Base-by-base conservation (phyloP, 1,140 invertebrate species). In the Trichonephila clavata region DNA sequence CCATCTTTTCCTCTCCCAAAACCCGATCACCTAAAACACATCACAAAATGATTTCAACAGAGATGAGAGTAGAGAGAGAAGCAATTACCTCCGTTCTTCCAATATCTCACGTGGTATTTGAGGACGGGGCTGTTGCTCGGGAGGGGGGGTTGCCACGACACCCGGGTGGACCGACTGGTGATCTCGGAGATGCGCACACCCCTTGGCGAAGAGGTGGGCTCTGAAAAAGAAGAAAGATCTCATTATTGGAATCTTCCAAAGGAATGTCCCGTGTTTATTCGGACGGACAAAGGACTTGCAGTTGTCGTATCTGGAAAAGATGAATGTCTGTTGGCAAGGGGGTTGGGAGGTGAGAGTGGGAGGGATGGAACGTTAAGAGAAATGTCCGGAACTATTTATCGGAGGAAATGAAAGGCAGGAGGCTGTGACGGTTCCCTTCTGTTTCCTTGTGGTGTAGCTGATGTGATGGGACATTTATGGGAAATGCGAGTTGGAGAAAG, bases 21-120 rank as follows among this genome's bases (percentile, higher is more conserved):
- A 50, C 50, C 10, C 50, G 50, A 68, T 14, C 65, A 68, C 14
- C n/a, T 20, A 10, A 27, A 65, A 68, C 21, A 59, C 20, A 13
- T 8, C 7, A 13, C 43, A 84, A n/a, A 84, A 59, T 60, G 18
- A 18, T 18, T 43, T 50, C 50, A 50, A 50, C 50, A 50, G 50
- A 50, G 50, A 50, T 20, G 61, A 63, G 71, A 39, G 18, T 32
- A 27, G 71, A 24, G 21, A 39, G 24, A 27, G 71, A 21, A 6
- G 32, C 27, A 32, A 77, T 87, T 90, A 94, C 93, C 93, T 94
- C 93, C 93, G 80, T 90, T 94, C 63, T 94, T 94, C 93, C 93
- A 94, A 87, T 94, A 94, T 18, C 93, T 71, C n/a, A 94, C 93
- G 80, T 94, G 93, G 61, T 94, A 94, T 43, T 94, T 94, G 59